These are phyloP conservation scores for Micromys minutus DNA, from an alignment of 2,113 vertebrate genomes.

Conservation along the genomic window DNA sequence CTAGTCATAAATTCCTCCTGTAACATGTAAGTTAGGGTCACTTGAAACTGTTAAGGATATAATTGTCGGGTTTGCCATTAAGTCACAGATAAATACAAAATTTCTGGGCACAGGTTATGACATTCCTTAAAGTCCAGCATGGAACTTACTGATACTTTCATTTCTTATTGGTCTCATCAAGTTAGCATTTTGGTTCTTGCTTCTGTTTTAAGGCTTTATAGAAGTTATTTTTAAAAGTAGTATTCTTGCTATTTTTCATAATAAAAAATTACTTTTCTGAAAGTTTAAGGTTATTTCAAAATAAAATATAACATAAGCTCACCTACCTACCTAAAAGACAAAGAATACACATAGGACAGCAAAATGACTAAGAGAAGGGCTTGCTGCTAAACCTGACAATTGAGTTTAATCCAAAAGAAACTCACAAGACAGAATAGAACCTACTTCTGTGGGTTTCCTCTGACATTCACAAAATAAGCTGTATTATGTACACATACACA, in stretches of 20 bases:
- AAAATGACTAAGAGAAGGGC: background rate
- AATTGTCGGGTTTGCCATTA: background rate
- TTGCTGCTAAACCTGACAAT: background rate
- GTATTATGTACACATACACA: background rate
- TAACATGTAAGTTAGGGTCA: background rate
- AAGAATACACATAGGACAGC: background rate
- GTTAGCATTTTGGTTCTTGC: background rate
- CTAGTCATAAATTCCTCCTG: background rate
- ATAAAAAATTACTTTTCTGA: background rate
- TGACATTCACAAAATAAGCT: background rate
- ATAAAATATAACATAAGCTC: background rate
- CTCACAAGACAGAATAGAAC: background rate
- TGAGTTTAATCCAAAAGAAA: background rate
- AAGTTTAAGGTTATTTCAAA: background rate
- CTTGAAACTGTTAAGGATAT: background rate
- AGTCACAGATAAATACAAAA: background rate
- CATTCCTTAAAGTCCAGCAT: background rate
- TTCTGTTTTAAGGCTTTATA: background rate
- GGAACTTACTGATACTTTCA: background rate
- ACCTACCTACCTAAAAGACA: background rate
- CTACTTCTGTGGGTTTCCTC: too few relatives aligned
- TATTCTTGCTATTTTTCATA: slow-evolving; percentile 25
- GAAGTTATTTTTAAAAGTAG: background rate
- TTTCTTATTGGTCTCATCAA: background rate
- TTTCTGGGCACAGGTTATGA: background rate